Evolutionary conservation across 2,888 invertebrate genomes (phyloP).

Genomic region (Nephrotoma guestfalica): DNA sequence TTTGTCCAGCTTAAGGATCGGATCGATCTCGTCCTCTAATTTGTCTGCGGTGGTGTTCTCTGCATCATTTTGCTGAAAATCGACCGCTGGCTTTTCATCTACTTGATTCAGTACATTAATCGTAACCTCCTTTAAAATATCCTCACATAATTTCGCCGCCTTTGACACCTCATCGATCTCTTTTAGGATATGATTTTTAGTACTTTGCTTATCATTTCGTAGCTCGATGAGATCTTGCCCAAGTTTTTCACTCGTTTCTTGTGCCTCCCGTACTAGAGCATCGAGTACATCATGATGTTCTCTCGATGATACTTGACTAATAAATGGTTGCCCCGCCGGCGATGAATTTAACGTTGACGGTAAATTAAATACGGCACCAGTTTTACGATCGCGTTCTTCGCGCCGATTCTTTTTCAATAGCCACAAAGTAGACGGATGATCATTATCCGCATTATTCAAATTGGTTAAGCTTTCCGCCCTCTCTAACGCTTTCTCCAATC

Average conservation of each 20-base stretch:
- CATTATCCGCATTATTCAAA: conserved; percentile 25
- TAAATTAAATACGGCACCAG: conserved; percentile 29
- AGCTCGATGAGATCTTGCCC: conserved; percentile 50
- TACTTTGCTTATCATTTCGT: conserved; percentile 23
- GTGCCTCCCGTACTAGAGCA: conserved; percentile 59
- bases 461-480: conserved; percentile 48
- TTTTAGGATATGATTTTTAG: conserved; percentile 26
- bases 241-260: conserved; percentile 55
- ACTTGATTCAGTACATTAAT: not conserved
- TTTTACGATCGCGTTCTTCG: conserved; percentile 13
- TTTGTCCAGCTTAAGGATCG: not conserved
- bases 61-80: no score
- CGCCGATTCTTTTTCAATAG: not conserved
- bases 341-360: conserved; percentile 21
- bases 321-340: conserved; percentile 14
- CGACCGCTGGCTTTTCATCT: not conserved
- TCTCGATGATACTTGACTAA: conserved; percentile 37
- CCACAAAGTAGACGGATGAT: conserved; percentile 25
- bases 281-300: conserved; percentile 49
- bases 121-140: conserved; percentile 32
- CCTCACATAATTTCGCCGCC: conserved; percentile 35
- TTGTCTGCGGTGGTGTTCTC: not conserved
- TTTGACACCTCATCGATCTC: conserved; percentile 35
- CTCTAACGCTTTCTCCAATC: conserved; percentile 38
- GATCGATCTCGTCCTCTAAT: not conserved